Evolutionary conservation across 2,113 vertebrate species (phyloP), one percentile per base, ranked within the genome.

Genomic region (Morone saxatilis): DNA sequence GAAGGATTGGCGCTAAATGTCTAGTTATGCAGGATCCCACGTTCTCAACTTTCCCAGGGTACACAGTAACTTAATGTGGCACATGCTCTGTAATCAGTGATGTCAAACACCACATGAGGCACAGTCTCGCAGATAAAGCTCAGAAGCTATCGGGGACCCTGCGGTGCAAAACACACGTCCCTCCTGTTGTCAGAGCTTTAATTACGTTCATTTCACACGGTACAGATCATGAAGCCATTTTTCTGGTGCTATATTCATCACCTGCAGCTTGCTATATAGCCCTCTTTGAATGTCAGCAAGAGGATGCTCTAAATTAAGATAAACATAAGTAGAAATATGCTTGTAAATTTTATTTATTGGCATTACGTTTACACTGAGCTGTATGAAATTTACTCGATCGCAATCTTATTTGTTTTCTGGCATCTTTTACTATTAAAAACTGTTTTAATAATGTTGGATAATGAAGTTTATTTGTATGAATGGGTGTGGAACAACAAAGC

Each of bases 1-100:
- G 67, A 43, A 76, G 66, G 71, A 89, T 91, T 87, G 91, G 90
- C 72, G 85, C 89, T 92, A 90, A 93, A 92, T 93, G 86, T 94
- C 91, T 95, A 95, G 94, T 93, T 92, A 92, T 88, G 83, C 76
- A 31, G 69, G 80, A 78, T 83, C 76, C 82, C 86, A 80, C n/a
- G 13, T 81, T 89, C 80, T 90, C 86, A 61, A 75, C 86, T 81
- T 91, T 94, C 91, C 94, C 92, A 95, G 92, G 85, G 83, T 88
- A 89, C 84, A 91, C 85, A 89, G 90, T 85, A 86, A 89, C 83
- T 84, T 86, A 72, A 86, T 61, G 84, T 50, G 54, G 62, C 76
- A 80, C 72, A 79, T 65, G 86, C 91, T 94, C 94, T 96, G 75
- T 95, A 95, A 95, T 95, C 93, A 94, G 77, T 63, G 69, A 89